Conservation (phyloP, 2,113 vertebrate species). For the Sapayoa aenigma region DNA sequence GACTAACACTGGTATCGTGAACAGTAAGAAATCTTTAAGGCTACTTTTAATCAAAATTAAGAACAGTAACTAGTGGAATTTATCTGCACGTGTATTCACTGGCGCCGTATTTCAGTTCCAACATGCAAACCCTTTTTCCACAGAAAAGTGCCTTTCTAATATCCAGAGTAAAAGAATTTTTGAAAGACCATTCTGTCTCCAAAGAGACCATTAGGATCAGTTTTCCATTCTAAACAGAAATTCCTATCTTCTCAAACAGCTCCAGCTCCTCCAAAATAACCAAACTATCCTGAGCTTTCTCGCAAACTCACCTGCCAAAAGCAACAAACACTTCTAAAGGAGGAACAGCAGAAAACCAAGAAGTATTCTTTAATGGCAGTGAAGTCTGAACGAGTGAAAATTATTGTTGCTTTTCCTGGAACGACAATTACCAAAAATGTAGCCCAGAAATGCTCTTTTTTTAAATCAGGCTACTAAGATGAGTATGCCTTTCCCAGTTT, state of each 20-base stretch:
- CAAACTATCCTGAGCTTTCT: constrained; percentile 9
- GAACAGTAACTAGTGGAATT: neutral
- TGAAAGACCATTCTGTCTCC: constrained; percentile 30
- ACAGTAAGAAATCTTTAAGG: neutral
- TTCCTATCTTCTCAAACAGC: constrained; percentile 6
- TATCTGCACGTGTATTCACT: neutral
- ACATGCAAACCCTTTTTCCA: neutral
- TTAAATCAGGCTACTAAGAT: neutral
- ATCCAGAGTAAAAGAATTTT: neutral
- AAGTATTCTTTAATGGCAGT: neutral
- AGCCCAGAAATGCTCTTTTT: neutral
- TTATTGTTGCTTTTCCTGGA: neutral
- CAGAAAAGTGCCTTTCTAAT: neutral
- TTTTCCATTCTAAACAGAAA: constrained; percentile 37
- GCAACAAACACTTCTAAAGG: neutral
- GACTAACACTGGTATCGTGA: neutral
- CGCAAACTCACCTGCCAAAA: neutral
- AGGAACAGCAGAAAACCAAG: neutral
- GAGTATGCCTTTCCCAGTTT: neutral
- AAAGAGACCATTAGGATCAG: constrained; percentile 24
- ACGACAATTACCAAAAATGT: neutral
- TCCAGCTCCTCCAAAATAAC: constrained; percentile 50
- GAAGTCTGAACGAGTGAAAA: neutral
- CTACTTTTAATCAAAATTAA: neutral
- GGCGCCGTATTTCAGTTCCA: neutral